These are phyloP conservation scores for Zaprionus inermis DNA, from an alignment of 1,140 invertebrate genomes.

Conservation along the genomic window DNA sequence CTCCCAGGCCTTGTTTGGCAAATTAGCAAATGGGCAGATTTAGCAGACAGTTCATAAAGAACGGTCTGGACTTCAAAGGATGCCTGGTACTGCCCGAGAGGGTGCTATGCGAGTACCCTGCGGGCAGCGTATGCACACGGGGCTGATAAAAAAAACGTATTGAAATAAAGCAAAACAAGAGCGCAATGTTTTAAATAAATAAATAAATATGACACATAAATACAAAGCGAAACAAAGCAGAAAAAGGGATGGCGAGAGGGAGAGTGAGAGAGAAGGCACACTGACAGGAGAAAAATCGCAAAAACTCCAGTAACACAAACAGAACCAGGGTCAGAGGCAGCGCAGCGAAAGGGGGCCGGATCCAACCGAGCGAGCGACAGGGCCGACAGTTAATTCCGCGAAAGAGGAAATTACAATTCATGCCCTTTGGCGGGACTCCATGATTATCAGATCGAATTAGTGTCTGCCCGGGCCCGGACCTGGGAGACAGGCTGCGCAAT, in stretches of 20 bases:
- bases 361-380: slow-evolving; percentile 52
- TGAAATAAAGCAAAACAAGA: slow-evolving; percentile 51
- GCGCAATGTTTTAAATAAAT: slow-evolving; percentile 72
- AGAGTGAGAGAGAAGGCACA: background rate
- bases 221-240: slow-evolving; percentile 47
- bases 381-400: slow-evolving; percentile 84
- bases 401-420: slow-evolving; percentile 84
- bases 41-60: slow-evolving; percentile 32
- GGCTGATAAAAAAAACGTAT: slow-evolving; percentile 44
- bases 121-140: slow-evolving; percentile 43
- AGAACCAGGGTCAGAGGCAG: slow-evolving; percentile 29
- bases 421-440: slow-evolving; percentile 83
- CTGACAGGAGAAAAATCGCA: slow-evolving; percentile 40
- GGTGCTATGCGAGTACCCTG: slow-evolving; percentile 4
- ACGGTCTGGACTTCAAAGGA: slow-evolving; percentile 42
- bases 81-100: background rate
- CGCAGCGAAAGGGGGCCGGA: slow-evolving; percentile 18
- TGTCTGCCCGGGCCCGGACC: slow-evolving; percentile 58
- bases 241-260: slow-evolving; percentile 12
- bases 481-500: background rate
- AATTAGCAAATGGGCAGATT: slow-evolving; percentile 12
- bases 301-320: slow-evolving; percentile 54
- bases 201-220: slow-evolving; percentile 81
- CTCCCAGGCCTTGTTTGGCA: background rate
- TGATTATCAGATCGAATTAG: slow-evolving; percentile 84